phyloP scores from a whole-genome alignment of 2,797 vertebrate species.

The Spea hammondii region DNA sequence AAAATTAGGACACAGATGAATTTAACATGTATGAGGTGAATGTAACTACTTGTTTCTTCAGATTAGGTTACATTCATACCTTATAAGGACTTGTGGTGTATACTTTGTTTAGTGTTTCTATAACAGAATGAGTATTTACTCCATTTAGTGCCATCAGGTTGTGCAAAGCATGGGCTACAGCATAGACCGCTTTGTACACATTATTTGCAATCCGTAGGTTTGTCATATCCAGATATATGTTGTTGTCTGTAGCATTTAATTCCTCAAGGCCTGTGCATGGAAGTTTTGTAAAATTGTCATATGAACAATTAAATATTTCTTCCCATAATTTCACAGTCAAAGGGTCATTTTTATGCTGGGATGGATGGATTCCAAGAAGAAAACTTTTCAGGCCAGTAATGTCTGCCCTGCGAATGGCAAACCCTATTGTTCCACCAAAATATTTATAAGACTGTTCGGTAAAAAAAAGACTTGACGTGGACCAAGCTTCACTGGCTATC shows the following conservation, averaged over 20 bases:
- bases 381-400: constrained; percentile 67
- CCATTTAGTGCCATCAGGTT: constrained; percentile 62
- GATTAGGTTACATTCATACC: neutral
- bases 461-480: constrained; percentile 67
- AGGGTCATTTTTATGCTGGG: constrained; percentile 52
- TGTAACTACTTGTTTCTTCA: too few species aligned
- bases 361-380: constrained; percentile 63
- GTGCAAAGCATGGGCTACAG: constrained; percentile 71
- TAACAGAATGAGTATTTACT: neutral
- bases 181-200: constrained; percentile 75
- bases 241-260: constrained; percentile 56
- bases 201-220: constrained; percentile 71
- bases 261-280: constrained; percentile 66
- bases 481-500: constrained; percentile 76
- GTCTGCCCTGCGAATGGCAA: constrained; percentile 67
- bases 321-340: constrained; percentile 73
- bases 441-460: constrained; percentile 66
- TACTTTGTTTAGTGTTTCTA: neutral
- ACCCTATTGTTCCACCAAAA: constrained; percentile 71
- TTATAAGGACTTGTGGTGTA: neutral
- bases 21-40: too few species aligned
- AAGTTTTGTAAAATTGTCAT: constrained; percentile 2
- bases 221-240: constrained; percentile 69
- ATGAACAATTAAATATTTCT: constrained; percentile 64
- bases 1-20: too few species aligned